Evolutionary conservation across 2,888 invertebrate species (phyloP), one percentile per base, ranked within the genome.

Genomic region (Maniola hyperantus): DNA sequence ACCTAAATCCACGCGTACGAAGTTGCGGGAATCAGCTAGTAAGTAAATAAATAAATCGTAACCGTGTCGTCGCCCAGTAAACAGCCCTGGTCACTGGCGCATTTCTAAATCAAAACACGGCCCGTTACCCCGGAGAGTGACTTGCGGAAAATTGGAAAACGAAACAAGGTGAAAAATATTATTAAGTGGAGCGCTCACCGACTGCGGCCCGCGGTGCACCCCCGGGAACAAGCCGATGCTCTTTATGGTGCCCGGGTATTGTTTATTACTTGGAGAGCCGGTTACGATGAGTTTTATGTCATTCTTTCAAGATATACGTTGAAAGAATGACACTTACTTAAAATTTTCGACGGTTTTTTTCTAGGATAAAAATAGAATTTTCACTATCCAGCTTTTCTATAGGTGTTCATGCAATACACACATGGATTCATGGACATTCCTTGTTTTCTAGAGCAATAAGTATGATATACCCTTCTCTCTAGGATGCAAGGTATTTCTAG

Each of bases 101-200:
- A 87, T 88, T 91, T 86, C 88, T 88, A 86, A 90, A 90, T 89
- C 90, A 88, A 84, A 86, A 82, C 89, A 89, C 89, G 89, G 87
- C 80, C 86, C 88, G 91, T 90, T 91, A 88, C 91, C 90, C 91
- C 76, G 80, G 88, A 90, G 91, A 92, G 91, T 91, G 91, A 91
- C 89, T 91, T 91, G 91, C 91, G 91, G 91, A 87, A 92, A 91
- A 92, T 92, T 92, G 91, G 91, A 92, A 91, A 92, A 82, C 85
- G 90, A 92, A 91, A 90, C 91, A 92, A 92, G 91, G 91, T 92
- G 91, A 91, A 92, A 91, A 91, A 91, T 92, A 91, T 91, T 91
- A 91, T 92, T 86, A 91, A 90, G 88, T 84, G 88, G 82, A 84
- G 79, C 86, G 79, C 82, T 82, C 85, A 81, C 80, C 77, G 81